Percentiles rank a stretch among this genome's conserved stretches.
Evolutionary conservation across 2,113 vertebrate genomes (phyloP).

Genomic region (Coturnix japonica): DNA sequence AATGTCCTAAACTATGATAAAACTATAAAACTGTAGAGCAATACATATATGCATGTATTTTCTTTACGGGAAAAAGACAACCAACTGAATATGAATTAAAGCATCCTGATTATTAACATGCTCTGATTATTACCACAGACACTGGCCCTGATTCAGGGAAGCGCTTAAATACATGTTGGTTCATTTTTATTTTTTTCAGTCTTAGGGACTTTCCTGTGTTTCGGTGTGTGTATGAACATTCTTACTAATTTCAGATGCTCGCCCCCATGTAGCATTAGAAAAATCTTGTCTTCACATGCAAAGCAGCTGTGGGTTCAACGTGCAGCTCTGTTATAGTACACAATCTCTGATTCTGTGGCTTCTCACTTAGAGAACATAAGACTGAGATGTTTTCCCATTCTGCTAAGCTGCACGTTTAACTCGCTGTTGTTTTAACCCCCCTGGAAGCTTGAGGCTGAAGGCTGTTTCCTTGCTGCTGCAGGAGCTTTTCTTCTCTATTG

Average conservation of each 20-base stretch:
- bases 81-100: conserved; percentile 17
- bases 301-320: neutral
- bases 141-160: neutral
- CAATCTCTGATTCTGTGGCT: neutral
- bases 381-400: neutral
- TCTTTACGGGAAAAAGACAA: neutral
- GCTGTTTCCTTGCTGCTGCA: conserved; percentile 64
- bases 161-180: neutral
- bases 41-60: neutral
- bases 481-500: conserved; percentile 56
- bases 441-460: conserved; percentile 53
- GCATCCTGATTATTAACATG: neutral
- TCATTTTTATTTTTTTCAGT: neutral
- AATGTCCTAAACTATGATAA: too few relatives aligned
- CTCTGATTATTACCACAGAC: neutral
- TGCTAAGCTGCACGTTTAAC: conserved; percentile 41
- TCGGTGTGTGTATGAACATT: neutral
- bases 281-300: neutral
- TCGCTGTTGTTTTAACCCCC: conserved; percentile 68
- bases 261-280: rapidly evolving
- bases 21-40: too few relatives aligned
- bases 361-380: neutral
- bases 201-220: neutral
- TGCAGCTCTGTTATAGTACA: rapidly evolving
- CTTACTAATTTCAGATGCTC: neutral